These are phyloP conservation scores for Drosophila demipolita DNA, from an alignment of 2,888 invertebrate genomes.

Conservation along the genomic window DNA sequence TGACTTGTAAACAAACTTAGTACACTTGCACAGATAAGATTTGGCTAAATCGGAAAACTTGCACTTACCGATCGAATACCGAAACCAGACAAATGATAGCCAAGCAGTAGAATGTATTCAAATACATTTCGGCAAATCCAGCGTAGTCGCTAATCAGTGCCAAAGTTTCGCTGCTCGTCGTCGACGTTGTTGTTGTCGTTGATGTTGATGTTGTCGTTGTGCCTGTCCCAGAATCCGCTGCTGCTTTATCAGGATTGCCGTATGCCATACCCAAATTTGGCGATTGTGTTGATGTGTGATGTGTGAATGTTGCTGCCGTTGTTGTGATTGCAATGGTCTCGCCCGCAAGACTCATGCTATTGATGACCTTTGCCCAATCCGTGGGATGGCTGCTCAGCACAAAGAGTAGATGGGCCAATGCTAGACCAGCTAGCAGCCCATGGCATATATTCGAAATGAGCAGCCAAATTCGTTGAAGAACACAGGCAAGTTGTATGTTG, in stretches of 20 bases:
- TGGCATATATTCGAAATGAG: constrained; percentile 86
- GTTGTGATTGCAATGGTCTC: constrained; percentile 66
- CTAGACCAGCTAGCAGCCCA: constrained; percentile 86
- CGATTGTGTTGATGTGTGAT: constrained; percentile 30
- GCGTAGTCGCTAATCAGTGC: constrained; percentile 82
- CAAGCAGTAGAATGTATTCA: constrained; percentile 86
- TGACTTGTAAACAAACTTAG: constrained; percentile 46
- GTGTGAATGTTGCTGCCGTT: constrained; percentile 26
- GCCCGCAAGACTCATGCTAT: constrained; percentile 80
- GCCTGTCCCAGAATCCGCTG: constrained; percentile 45
- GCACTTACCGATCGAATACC: constrained; percentile 86
- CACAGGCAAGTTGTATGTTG: constrained; percentile 84
- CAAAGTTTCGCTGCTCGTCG: constrained; percentile 45
- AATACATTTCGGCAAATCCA: constrained; percentile 84
- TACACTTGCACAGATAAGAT: constrained; percentile 20
- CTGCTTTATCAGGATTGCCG: constrained; percentile 73
- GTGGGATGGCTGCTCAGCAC: constrained; percentile 84
- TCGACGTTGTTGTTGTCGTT: constrained; percentile 20
- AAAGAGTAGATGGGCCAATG: constrained; percentile 85
- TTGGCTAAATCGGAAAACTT: not conserved
- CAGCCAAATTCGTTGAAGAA: constrained; percentile 86
- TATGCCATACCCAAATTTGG: constrained; percentile 47
- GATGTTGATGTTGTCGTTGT: constrained; percentile 18
- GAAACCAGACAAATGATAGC: constrained; percentile 86
- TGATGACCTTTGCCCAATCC: constrained; percentile 83